Conservation (phyloP, 2,113 vertebrate species). For the Sinocyclocheilus anophthalmus region DNA sequence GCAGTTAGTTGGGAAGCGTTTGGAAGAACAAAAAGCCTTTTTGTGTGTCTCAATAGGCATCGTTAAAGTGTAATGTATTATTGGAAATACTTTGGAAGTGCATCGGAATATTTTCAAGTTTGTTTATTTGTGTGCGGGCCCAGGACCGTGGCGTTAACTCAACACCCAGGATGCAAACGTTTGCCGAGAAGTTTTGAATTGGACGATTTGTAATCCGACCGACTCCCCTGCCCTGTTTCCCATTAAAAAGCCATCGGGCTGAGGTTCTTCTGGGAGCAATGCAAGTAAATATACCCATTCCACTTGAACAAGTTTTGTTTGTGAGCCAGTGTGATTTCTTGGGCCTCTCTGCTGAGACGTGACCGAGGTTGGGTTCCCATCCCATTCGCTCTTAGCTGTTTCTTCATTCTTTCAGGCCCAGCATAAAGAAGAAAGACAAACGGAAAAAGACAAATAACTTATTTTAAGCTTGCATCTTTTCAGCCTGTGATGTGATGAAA, state of each 20-base stretch:
- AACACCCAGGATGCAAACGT: conserved; percentile 46
- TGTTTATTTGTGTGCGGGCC: conserved; percentile 51
- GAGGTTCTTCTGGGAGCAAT: conserved; percentile 75
- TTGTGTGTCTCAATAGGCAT: not conserved
- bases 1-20: not conserved
- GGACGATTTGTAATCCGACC: conserved; percentile 44
- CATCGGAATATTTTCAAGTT: conserved; percentile 44
- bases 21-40: not conserved
- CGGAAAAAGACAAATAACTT: not conserved
- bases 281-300: conserved; percentile 80
- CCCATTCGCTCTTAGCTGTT: conserved; percentile 1
- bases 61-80: conserved; percentile 31
- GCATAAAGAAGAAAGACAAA: conserved; percentile 47
- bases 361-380: conserved; percentile 64
- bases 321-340: conserved; percentile 75
- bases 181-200: conserved; percentile 49
- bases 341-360: conserved; percentile 70
- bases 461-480: conserved; percentile 1
- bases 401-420: conserved; percentile 43
- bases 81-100: conserved; percentile 44
- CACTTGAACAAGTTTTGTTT: conserved; percentile 78
- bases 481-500: not conserved
- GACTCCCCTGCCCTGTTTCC: conserved; percentile 63
- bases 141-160: conserved; percentile 48
- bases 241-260: conserved; percentile 77